These are phyloP conservation scores for Hofmannophila pseudospretella DNA, from an alignment of 2,888 invertebrate species.

Conservation along the genomic window DNA sequence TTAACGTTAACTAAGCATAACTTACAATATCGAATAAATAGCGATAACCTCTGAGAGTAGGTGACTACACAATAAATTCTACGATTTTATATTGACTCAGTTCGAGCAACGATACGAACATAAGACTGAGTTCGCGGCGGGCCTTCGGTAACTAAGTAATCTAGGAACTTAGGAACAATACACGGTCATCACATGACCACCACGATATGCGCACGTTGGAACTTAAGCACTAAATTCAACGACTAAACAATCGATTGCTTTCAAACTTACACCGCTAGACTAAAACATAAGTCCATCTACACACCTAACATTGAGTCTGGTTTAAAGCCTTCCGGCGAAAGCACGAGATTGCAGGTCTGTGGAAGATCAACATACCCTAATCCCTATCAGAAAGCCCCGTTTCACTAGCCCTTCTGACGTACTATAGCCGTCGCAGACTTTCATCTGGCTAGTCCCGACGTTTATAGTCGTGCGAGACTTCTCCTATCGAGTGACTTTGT, in stretches of 20 bases:
- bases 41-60: constrained; percentile 44
- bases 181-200: constrained; percentile 57
- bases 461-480: constrained; percentile 37
- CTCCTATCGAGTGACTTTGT: constrained; percentile 30
- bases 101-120: constrained; percentile 52
- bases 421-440: constrained; percentile 36
- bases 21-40: constrained; percentile 59
- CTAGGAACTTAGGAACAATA: constrained; percentile 62
- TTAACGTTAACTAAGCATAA: constrained; percentile 34
- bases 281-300: constrained; percentile 31
- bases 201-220: constrained; percentile 65
- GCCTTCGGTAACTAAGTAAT: constrained; percentile 45
- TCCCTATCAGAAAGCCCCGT: constrained; percentile 31
- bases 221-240: constrained; percentile 58
- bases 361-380: constrained; percentile 45
- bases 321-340: constrained; percentile 39
- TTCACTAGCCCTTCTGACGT: constrained; percentile 27
- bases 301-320: constrained; percentile 35
- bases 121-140: constrained; percentile 59
- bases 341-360: constrained; percentile 49
- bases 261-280: constrained; percentile 36
- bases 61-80: constrained; percentile 29
- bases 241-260: constrained; percentile 42
- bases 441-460: constrained; percentile 34
- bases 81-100: constrained; percentile 47